Evolutionary conservation across 2,113 vertebrate genomes (phyloP), one percentile per base, ranked within the genome.

Genomic region (Drymodes brunneopygia): DNA sequence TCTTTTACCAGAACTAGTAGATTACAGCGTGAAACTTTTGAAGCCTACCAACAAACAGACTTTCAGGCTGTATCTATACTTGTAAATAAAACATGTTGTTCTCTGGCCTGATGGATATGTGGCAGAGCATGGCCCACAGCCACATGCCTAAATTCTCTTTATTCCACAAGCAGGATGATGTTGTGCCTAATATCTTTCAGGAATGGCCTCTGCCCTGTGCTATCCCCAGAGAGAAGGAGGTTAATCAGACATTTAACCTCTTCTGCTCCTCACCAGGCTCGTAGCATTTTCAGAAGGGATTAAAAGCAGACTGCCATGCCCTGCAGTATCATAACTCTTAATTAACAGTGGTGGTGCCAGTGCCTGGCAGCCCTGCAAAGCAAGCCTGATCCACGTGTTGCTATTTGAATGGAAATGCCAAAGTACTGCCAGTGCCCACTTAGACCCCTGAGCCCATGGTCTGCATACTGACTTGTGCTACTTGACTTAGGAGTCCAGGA

Each of bases 401-500:
- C 62, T 61, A 2, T 80, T 80, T 61, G 51, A 86, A 77, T 61
- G 50, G 47, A 80, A 95, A 83, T 65, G 35, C 40, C 58, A 70
- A 80, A 58, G 38, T 24, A 11, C 25, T 75, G 15, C 35, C 54
- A 85, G 40, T 16, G 33, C 65, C 62, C 10, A 2, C 28, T 28
- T 48, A 36, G 35, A 71, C 10, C 24, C 6, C 22, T 2, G 0
- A 29, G n/a, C n/a, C 31, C 0, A 0, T 38, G 66, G 5, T 53
- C 5, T 69, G 21, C 50, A 16, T n/a, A 4, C 15, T 69, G 28
- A 19, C 28, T 61, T 83, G 45, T 80, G 81, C 35, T 66, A 27
- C 36, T 70, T 65, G 28, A 62, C 42, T 94, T 35, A 45, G 38
- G 33, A 77, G 15, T 14, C 58, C n/a, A 62, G 54, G 36, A 57